Percentiles rank a stretch among this genome's conserved stretches.
Evolutionary conservation across 1,140 invertebrate genomes (phyloP).

Genomic region (Drosophila sucinea): DNA sequence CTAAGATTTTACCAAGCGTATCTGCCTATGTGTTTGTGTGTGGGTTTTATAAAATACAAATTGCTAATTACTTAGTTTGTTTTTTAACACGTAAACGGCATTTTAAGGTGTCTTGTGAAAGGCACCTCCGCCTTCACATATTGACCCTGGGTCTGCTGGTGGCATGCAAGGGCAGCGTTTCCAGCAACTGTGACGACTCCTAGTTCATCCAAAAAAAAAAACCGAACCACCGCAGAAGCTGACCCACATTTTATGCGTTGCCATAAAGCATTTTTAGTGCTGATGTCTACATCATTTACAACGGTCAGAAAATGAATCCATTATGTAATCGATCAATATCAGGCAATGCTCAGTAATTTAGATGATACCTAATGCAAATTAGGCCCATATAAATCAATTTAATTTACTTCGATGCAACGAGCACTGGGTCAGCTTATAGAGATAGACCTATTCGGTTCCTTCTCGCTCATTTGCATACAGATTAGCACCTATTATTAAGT

Average conservation of each 20-base stretch:
- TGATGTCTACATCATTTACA: background rate
- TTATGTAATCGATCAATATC: background rate
- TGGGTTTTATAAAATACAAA: constrained; percentile 54
- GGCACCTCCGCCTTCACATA: constrained; percentile 34
- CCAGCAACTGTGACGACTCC: constrained; percentile 55
- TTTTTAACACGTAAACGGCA: constrained; percentile 40
- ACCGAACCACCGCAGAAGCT: constrained; percentile 9
- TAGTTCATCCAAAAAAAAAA: constrained; percentile 12
- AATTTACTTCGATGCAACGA: too few relatives aligned
- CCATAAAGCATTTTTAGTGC: constrained; percentile 1
- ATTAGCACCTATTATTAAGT: background rate
- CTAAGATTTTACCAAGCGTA: constrained; percentile 58
- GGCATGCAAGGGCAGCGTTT: constrained; percentile 50
- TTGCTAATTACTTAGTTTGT: constrained; percentile 66
- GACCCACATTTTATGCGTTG: constrained; percentile 38
- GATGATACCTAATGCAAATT: too few relatives aligned
- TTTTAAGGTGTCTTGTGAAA: constrained; percentile 50
- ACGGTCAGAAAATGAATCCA: background rate
- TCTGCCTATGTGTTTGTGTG: constrained; percentile 41
- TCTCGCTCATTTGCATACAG: background rate
- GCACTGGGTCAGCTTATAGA: background rate
- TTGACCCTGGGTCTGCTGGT: constrained; percentile 52
- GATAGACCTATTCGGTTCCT: background rate
- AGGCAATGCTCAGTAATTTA: background rate
- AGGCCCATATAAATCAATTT: too few relatives aligned